Percentiles rank a stretch among this genome's conserved stretches.
Evolutionary conservation across 2,888 invertebrate genomes (phyloP).

Genomic region (Bruchidius siliquastri): DNA sequence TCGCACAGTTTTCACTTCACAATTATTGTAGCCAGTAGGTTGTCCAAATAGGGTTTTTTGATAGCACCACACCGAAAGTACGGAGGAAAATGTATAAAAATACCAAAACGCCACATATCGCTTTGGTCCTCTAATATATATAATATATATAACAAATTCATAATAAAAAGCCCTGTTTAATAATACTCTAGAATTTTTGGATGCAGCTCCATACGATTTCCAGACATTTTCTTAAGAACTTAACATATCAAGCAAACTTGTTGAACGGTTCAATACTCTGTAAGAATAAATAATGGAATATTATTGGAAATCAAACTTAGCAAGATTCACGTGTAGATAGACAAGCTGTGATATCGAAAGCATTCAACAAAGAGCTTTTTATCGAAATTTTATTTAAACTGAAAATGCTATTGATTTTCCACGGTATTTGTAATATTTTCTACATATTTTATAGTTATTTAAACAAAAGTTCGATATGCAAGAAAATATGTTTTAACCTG

Average conservation of each 20-base stretch:
- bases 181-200: constrained; percentile 37
- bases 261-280: no score
- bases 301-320: no score
- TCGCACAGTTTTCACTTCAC: neutral
- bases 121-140: constrained; percentile 44
- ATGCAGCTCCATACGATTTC: neutral
- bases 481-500: no score
- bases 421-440: no score
- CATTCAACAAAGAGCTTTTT: no score
- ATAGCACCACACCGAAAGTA: constrained; percentile 48
- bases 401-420: no score
- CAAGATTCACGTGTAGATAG: no score
- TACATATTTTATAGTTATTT: no score
- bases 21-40: neutral
- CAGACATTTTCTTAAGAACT: neutral
- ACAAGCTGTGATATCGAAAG: no score
- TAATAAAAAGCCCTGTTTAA: constrained; percentile 45
- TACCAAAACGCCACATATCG: constrained; percentile 40
- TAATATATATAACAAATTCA: constrained; percentile 37
- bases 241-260: neutral
- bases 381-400: no score
- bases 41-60: constrained; percentile 15
- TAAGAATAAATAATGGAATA: no score
- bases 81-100: constrained; percentile 37
- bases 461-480: no score